Percentiles rank a stretch among this genome's conserved stretches.
Evolutionary conservation across 2,113 vertebrate species (phyloP).

Genomic region (Barbus barbus): DNA sequence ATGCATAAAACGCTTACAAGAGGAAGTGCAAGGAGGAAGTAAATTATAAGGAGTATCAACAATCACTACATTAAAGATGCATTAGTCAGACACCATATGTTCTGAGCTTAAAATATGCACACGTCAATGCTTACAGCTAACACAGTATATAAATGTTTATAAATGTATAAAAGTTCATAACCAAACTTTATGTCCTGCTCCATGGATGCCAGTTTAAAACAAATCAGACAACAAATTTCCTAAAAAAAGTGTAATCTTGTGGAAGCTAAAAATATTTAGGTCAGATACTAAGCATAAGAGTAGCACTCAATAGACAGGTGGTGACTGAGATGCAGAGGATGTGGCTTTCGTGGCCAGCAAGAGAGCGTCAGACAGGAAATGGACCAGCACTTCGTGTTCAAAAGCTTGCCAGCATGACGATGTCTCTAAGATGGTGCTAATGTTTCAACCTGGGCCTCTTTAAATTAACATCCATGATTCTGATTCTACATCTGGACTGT

Average conservation of each 20-base stretch:
- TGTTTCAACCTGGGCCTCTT: conserved; percentile 42
- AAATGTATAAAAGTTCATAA: neutral
- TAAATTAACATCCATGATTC: conserved; percentile 17
- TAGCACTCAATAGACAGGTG: conserved; percentile 47
- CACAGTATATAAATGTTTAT: neutral
- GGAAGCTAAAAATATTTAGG: neutral
- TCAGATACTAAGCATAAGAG: conserved; percentile 18
- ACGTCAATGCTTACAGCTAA: neutral
- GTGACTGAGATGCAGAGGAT: conserved; percentile 68
- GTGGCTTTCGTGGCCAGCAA: conserved; percentile 75
- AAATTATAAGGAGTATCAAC: conserved; percentile 2
- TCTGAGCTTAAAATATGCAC: neutral
- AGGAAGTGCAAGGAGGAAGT: conserved; percentile 47
- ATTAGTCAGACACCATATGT: conserved; percentile 22
- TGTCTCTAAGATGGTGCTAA: conserved; percentile 57
- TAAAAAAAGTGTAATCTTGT: conserved; percentile 15
- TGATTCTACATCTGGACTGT: conserved; percentile 27
- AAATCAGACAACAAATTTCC: neutral
- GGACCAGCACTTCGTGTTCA: conserved; percentile 65
- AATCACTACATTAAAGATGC: conserved; percentile 36
- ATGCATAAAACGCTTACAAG: conserved; percentile 8
- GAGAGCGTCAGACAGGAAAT: conserved; percentile 75
- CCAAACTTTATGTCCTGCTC: neutral
- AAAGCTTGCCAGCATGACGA: conserved; percentile 65
- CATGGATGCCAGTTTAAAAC: neutral